phyloP scores from a whole-genome alignment of 2,113 vertebrate genomes.

The Antechinus flavipes region DNA sequence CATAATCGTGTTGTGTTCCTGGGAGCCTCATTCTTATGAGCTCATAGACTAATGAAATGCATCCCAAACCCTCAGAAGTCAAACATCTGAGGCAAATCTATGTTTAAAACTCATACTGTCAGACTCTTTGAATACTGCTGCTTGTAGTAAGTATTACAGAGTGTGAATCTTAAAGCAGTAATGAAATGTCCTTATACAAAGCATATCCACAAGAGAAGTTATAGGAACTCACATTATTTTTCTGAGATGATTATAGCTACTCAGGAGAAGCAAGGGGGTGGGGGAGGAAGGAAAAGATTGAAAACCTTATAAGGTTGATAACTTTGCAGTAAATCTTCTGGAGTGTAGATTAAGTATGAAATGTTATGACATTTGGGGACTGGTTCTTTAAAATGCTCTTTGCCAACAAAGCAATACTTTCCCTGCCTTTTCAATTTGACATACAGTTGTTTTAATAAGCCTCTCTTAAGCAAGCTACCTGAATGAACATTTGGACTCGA shows the following conservation, averaged over 20 bases:
- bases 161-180: not conserved
- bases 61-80: slow-evolving; percentile 10
- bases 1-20: slow-evolving; percentile 11
- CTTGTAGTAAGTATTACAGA: not conserved
- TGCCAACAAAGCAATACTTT: slow-evolving; percentile 58
- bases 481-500: slow-evolving; percentile 66
- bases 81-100: slow-evolving; percentile 41
- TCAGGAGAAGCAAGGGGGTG: slow-evolving; percentile 47
- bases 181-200: slow-evolving; percentile 51
- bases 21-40: slow-evolving; percentile 7
- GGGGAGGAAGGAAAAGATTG: not conserved
- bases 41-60: slow-evolving; percentile 50
- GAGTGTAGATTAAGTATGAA: slow-evolving; percentile 68
- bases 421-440: slow-evolving; percentile 57
- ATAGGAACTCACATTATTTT: slow-evolving; percentile 3
- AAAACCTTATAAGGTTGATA: slow-evolving; percentile 51
- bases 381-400: slow-evolving; percentile 63
- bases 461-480: slow-evolving; percentile 65
- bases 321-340: slow-evolving; percentile 18
- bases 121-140: not conserved
- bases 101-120: slow-evolving; percentile 49
- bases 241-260: slow-evolving; percentile 31
- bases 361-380: slow-evolving; percentile 70
- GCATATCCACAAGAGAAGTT: not conserved
- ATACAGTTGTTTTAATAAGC: slow-evolving; percentile 81